These are phyloP conservation scores for Perognathus longimembris DNA, from an alignment of 2,113 vertebrate genomes.

Conservation along the genomic window DNA sequence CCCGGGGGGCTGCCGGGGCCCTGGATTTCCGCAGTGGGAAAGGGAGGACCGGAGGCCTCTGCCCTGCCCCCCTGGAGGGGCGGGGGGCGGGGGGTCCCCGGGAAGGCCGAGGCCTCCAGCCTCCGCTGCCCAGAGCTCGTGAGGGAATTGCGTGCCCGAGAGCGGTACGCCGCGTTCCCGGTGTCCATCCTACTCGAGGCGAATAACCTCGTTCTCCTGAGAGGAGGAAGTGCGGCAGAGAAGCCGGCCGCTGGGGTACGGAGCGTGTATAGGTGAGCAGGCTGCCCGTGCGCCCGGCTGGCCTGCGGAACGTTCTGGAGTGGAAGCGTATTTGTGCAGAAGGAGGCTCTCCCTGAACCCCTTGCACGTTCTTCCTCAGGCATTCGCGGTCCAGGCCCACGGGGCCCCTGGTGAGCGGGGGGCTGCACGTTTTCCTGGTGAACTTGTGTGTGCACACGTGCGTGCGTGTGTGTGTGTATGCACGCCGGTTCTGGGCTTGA, in stretches of 20 bases:
- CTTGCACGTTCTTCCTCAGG: background rate
- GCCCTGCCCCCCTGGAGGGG: too few relatives aligned
- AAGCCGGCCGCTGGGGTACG: rapidly evolving
- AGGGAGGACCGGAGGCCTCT: too few relatives aligned
- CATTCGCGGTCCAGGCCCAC: background rate
- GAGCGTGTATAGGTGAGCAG: background rate
- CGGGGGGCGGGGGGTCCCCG: background rate
- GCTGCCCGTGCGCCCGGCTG: background rate
- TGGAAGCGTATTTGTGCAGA: background rate
- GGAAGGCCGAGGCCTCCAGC: background rate
- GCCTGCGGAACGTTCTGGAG: background rate
- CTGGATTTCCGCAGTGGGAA: too few relatives aligned
- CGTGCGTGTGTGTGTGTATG: too few relatives aligned
- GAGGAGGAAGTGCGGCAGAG: background rate
- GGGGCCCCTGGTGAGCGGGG: too few relatives aligned
- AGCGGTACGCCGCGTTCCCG: rapidly evolving
- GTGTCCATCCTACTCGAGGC: background rate
- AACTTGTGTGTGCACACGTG: too few relatives aligned
- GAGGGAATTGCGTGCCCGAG: background rate
- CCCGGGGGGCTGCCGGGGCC: background rate
- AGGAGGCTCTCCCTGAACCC: background rate
- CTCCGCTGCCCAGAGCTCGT: rapidly evolving
- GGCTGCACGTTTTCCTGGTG: background rate
- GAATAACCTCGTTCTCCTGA: background rate
- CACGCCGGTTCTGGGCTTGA: too few relatives aligned